Percentiles rank a stretch among this genome's conserved stretches.
Conservation (phyloP, 2,888 invertebrate species). For the Drosophila dives region DNA sequence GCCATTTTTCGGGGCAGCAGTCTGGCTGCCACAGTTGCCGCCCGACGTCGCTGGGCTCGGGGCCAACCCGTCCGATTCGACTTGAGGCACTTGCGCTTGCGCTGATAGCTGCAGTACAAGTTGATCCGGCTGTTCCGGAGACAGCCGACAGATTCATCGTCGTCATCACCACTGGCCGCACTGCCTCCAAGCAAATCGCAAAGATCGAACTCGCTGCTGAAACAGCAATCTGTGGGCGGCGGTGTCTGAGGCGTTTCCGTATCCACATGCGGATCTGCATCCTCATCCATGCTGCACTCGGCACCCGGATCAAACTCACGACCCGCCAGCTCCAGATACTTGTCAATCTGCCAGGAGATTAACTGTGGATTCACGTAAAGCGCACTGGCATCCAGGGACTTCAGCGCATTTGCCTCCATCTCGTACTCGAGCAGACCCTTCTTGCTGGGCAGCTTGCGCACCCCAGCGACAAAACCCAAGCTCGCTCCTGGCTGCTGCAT, state of each 20-base stretch:
- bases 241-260: constrained; percentile 64
- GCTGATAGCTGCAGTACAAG: constrained; percentile 75
- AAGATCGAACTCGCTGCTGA: constrained; percentile 82
- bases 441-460: constrained; percentile 80
- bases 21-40: constrained; percentile 35
- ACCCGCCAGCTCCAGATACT: constrained; percentile 75
- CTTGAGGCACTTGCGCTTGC: constrained; percentile 85
- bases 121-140: constrained; percentile 60
- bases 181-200: constrained; percentile 76
- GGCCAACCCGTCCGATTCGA: constrained; percentile 95
- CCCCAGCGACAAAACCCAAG: constrained; percentile 43
- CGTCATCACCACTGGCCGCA: constrained; percentile 62
- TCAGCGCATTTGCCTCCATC: constrained; percentile 73
- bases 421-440: constrained; percentile 82
- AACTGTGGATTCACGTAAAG: constrained; percentile 73
- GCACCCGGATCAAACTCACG: constrained; percentile 64
- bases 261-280: neutral
- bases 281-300: constrained; percentile 26
- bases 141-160: constrained; percentile 36
- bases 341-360: constrained; percentile 82
- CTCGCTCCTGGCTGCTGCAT: constrained; percentile 26
- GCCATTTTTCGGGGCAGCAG: constrained; percentile 60
- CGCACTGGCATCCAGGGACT: constrained; percentile 69
- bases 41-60: constrained; percentile 83
- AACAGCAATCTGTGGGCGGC: constrained; percentile 80